Evolutionary conservation across 2,113 vertebrate genomes (phyloP), one percentile per base, ranked within the genome.

Genomic region (Desmodus rotundus): DNA sequence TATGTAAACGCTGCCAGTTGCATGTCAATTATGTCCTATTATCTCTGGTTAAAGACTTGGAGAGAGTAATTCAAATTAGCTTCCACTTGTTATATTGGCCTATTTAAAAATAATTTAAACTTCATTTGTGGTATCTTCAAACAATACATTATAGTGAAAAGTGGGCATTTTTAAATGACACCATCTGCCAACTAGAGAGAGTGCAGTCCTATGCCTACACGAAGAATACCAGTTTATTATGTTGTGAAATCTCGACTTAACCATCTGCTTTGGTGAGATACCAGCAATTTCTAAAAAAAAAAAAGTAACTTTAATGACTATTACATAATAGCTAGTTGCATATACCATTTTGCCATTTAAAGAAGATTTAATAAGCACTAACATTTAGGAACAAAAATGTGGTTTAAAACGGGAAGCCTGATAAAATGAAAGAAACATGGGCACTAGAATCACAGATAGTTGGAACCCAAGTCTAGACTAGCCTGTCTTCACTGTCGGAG

Each of bases 31-130:
- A 28, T 38, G 52, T 67, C 89, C 31, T 47, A 12, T 19, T 68
- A n/a, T 83, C 14, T 83, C 41, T 56, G 68, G 26, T 84, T 87
- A 92, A 84, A 83, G 13, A 58, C 63, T 83, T 87, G 26, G 0
- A 85, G 56, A 81, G 33, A 76, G 38, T 36, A 83, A 80, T 78
- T 89, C 38, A 89, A 65, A 87, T 93, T 41, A 76, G 9, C 22
- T 87, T 74, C 24, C 38, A 68, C 92, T 92, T 70, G 12, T 74
- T 97, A 65, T 24, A 33, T 68, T 89, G 41, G 93, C 38, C n/a
- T 58, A 3, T 89, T 95, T 82, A 54, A 78, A 81, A 78, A 68
- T 47, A 36, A n/a, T 73, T 73, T 72, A 54, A 63, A 87, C 92
- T 83, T 87, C 16, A 81, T 38, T n/a, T 87, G 19, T 33, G 24